Evolutionary conservation across 2,888 invertebrate genomes (phyloP).

Genomic region (Drosophila macrospina): DNA sequence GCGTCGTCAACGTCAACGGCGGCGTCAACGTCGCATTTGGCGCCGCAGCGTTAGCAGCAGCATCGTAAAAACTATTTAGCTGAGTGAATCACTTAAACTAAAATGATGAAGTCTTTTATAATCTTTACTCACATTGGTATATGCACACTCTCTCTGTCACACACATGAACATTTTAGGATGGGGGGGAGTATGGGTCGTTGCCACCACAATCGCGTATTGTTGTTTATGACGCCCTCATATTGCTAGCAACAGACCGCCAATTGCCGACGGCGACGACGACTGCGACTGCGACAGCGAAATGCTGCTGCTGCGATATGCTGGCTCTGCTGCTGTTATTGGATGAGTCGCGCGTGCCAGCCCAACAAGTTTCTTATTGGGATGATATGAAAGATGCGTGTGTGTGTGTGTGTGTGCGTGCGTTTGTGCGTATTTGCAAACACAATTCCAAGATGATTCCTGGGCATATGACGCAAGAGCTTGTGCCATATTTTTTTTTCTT

Average conservation of each 20-base stretch:
- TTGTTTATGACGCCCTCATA: constrained; percentile 64
- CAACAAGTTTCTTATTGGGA: constrained; percentile 77
- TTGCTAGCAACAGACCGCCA: constrained; percentile 55
- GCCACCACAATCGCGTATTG: constrained; percentile 33
- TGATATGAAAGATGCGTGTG: constrained; percentile 37
- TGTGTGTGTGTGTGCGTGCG: constrained; percentile 16
- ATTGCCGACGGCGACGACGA: constrained; percentile 21
- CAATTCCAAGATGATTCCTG: constrained; percentile 64
- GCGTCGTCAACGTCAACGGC: constrained; percentile 1
- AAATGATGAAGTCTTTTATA: constrained; percentile 50
- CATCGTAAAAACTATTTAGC: constrained; percentile 52
- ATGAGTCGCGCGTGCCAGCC: constrained; percentile 60
- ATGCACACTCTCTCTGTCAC: not conserved
- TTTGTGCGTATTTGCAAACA: constrained; percentile 32
- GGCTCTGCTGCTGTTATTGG: constrained; percentile 31
- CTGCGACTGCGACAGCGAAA: constrained; percentile 5
- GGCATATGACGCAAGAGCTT: constrained; percentile 75
- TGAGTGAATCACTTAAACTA: constrained; percentile 53
- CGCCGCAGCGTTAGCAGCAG: constrained; percentile 28
- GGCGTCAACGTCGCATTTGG: constrained; percentile 8
- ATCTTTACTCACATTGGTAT: constrained; percentile 20
- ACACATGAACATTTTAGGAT: not conserved
- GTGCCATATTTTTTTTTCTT: constrained; percentile 48
- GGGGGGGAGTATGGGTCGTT: not conserved
- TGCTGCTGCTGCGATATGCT: constrained; percentile 11